phyloP scores from a whole-genome alignment of 2,113 vertebrate species.

The Nipponia nippon region DNA sequence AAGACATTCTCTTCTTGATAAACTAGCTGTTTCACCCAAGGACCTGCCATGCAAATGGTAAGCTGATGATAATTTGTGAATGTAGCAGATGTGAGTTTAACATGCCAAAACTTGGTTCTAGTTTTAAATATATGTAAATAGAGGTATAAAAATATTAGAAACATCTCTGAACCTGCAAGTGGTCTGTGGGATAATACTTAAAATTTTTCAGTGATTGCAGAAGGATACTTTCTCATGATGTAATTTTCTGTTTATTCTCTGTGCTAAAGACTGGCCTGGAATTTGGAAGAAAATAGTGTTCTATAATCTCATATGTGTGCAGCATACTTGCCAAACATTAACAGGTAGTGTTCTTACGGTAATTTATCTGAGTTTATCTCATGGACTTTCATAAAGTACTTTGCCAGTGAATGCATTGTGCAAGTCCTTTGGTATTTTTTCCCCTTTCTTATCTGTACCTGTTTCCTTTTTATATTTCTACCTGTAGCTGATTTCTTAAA shows the following conservation, averaged over 20 bases:
- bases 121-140: background rate
- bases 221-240: background rate
- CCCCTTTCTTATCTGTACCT: background rate
- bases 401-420: conserved; percentile 7
- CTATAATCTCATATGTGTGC: background rate
- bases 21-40: background rate
- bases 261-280: conserved; percentile 4
- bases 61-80: background rate
- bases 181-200: background rate
- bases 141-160: background rate
- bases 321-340: background rate
- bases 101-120: background rate
- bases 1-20: background rate
- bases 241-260: conserved; percentile 44
- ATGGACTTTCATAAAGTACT: background rate
- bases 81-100: background rate
- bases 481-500: background rate
- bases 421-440: background rate
- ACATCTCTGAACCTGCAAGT: background rate
- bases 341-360: background rate
- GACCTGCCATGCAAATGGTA: background rate
- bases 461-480: background rate
- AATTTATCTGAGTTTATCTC: conserved; percentile 1
- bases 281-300: background rate
- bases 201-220: background rate